Conservation (phyloP, 2,888 invertebrate genomes). For the Lycophotia porphyrea region DNA sequence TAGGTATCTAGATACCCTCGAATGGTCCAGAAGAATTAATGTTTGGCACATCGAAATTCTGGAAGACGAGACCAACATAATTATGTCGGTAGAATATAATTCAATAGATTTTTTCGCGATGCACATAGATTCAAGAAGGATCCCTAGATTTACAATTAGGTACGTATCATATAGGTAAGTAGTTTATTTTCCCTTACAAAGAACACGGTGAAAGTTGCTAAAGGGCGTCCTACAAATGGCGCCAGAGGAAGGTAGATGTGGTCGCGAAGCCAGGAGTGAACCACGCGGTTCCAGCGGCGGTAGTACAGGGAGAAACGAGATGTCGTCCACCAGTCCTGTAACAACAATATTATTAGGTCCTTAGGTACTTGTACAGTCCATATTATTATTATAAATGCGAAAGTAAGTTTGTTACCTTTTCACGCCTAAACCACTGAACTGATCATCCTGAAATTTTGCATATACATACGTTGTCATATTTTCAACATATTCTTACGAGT, state of each 20-base stretch:
- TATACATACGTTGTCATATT: too few relatives aligned
- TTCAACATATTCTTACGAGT: too few relatives aligned
- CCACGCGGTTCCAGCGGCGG: slow-evolving; percentile 98
- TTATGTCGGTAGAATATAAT: neutral
- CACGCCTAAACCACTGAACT: too few relatives aligned
- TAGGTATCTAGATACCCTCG: too few relatives aligned
- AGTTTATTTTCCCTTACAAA: slow-evolving; percentile 75
- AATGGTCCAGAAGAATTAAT: neutral
- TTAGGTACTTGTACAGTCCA: too few relatives aligned
- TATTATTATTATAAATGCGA: too few relatives aligned
- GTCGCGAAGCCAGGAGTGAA: slow-evolving; percentile 98
- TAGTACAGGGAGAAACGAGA: slow-evolving; percentile 95
- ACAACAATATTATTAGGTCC: slow-evolving; percentile 39
- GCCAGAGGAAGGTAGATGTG: slow-evolving; percentile 95
- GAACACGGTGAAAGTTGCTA: slow-evolving; percentile 82
- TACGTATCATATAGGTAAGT: neutral
- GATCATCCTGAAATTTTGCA: too few relatives aligned
- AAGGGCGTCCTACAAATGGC: slow-evolving; percentile 76
- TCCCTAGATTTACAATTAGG: neutral
- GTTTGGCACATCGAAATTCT: neutral
- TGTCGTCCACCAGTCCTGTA: slow-evolving; percentile 98
- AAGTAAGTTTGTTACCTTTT: too few relatives aligned
- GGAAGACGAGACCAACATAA: neutral
- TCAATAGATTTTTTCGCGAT: neutral
- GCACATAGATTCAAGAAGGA: neutral